Conservation (phyloP, 2,888 invertebrate species). For the Anarsia innoxiella region DNA sequence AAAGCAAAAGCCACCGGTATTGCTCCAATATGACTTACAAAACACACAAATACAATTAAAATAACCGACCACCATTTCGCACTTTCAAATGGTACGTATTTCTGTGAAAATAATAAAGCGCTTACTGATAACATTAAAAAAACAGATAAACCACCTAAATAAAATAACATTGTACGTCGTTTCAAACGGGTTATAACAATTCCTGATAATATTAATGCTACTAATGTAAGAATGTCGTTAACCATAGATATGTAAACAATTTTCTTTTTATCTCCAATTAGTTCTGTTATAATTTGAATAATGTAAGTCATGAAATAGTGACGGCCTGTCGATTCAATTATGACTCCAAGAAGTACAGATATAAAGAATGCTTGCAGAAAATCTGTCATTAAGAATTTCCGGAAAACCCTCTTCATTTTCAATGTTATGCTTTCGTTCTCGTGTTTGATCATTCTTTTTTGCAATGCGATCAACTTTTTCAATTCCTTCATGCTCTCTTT, state of each 20-base stretch:
- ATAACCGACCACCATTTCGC: constrained; percentile 26
- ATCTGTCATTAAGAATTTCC: constrained; percentile 16
- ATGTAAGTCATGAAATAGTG: constrained; percentile 32
- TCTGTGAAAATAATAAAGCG: constrained; percentile 14
- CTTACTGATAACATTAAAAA: constrained; percentile 28
- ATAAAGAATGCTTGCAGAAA: constrained; percentile 32
- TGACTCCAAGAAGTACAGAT: constrained; percentile 23
- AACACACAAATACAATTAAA: constrained; percentile 27
- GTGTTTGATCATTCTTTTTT: constrained; percentile 16
- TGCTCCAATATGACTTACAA: constrained; percentile 28
- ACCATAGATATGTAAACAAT: constrained; percentile 33
- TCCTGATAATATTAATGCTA: constrained; percentile 26
- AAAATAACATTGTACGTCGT: constrained; percentile 30
- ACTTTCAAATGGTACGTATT: constrained; percentile 12
- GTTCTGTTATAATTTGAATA: constrained; percentile 31
- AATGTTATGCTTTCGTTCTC: background rate
- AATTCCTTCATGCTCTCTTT: constrained; percentile 26
- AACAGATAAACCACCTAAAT: constrained; percentile 24
- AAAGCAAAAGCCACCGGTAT: constrained; percentile 30
- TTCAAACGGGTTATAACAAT: constrained; percentile 26
- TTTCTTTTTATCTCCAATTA: constrained; percentile 26
- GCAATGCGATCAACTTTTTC: constrained; percentile 22
- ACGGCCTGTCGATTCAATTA: constrained; percentile 32
- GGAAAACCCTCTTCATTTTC: background rate
- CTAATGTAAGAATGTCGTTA: constrained; percentile 27